Conservation (phyloP, 2,888 invertebrate genomes). For the Sinodicranocentrus sp. region DNA sequence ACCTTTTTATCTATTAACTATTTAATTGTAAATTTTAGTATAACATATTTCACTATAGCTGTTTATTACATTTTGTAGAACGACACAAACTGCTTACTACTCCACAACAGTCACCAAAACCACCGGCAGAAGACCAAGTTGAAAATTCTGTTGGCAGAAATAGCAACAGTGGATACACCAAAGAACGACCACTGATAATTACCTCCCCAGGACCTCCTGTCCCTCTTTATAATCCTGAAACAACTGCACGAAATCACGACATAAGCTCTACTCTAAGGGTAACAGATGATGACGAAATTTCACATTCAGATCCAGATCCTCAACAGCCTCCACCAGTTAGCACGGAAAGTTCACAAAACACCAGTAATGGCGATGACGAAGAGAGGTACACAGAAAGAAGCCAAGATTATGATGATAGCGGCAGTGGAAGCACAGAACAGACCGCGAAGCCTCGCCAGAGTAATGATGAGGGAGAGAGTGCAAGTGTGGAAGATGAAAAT, state of each 20-base stretch:
- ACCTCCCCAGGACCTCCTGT: constrained; percentile 49
- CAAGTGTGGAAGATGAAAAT: neutral
- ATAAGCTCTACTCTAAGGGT: neutral
- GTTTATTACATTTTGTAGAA: constrained; percentile 19
- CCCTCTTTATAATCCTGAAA: neutral
- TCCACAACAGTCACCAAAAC: constrained; percentile 3
- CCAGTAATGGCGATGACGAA: neutral
- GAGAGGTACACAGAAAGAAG: neutral
- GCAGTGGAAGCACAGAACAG: neutral
- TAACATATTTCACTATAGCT: no score
- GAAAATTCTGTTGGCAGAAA: neutral
- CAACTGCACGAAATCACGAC: neutral
- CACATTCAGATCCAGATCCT: neutral
- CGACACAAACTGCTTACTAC: constrained; percentile 28
- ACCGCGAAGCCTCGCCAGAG: neutral
- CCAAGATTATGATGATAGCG: constrained; percentile 11
- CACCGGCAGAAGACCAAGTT: neutral
- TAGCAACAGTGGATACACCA: neutral
- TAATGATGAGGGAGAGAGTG: neutral
- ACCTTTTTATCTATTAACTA: no score
- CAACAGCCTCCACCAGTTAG: neutral
- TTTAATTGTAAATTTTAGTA: no score
- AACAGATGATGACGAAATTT: neutral
- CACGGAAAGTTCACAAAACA: neutral
- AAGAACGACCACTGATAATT: constrained; percentile 47